phyloP scores from a whole-genome alignment of 2,888 invertebrate genomes.

The Phrixothrix hirtus region DNA sequence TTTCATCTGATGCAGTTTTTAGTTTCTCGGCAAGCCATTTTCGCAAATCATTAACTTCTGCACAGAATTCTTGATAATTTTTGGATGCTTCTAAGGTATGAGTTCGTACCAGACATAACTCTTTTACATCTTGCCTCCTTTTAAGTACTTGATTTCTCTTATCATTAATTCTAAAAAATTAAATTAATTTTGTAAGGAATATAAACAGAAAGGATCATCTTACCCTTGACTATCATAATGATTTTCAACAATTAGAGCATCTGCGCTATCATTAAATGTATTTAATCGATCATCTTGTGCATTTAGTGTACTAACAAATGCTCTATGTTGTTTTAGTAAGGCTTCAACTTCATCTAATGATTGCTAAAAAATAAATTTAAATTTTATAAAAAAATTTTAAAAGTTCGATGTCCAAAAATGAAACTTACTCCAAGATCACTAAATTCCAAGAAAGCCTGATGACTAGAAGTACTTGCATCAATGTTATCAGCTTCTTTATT shows the following conservation, averaged over 20 bases:
- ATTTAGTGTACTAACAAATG: constrained; percentile 86
- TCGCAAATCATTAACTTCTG: constrained; percentile 87
- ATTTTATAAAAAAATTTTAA: constrained; percentile 3
- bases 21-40: constrained; percentile 92
- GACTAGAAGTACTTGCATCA: constrained; percentile 91
- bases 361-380: constrained; percentile 59
- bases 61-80: constrained; percentile 89
- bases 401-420: neutral
- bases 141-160: constrained; percentile 75
- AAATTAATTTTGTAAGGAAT: constrained; percentile 10
- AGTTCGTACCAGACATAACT: constrained; percentile 72
- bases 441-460: constrained; percentile 91
- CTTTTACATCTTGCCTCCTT: constrained; percentile 74
- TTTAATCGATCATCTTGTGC: constrained; percentile 92
- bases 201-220: constrained; percentile 45
- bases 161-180: constrained; percentile 64
- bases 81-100: constrained; percentile 80
- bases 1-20: constrained; percentile 89
- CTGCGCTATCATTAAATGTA: constrained; percentile 81
- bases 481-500: constrained; percentile 97
- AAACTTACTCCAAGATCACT: constrained; percentile 79
- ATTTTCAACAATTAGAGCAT: constrained; percentile 73
- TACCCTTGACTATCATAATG: constrained; percentile 83
- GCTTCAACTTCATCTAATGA: constrained; percentile 92
- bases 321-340: constrained; percentile 88